Base-by-base conservation (phyloP, 2,888 invertebrate genomes). In the Amphipyra tragopoginis region DNA sequence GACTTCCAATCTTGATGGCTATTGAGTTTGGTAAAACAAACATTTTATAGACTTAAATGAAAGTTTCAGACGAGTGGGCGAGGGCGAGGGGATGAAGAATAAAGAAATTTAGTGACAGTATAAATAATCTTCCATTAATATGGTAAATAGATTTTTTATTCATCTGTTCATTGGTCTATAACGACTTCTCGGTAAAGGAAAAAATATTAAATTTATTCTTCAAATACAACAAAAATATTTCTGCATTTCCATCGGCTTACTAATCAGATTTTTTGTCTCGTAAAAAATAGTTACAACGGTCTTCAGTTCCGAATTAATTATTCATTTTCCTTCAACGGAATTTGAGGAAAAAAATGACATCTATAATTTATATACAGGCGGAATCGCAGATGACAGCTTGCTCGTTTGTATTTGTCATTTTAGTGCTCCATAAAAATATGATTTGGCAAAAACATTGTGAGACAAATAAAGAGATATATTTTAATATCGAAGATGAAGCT, bases 71-170 rank as follows among this genome's bases (percentile, higher is more conserved):
- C 11, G 14, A 39, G 34, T 3, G 14, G 44, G 39, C n/a, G 39
- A 58, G 39, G 21, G 11, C 50, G 34, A 33, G 9, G 48, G n/a
- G n/a, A 62, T 49, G 13, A 53, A 53, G 49, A 50, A 54, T 53
- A 48, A 57, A 21, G 42, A 61, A 50, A 56, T 54, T 65, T 43
- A 53, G 36, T 33, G 51, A 66, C 53, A 49, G 38, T 69, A 72
- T 66, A 65, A 74, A 79, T 72, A 53, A 65, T 57, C 61, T 47
- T 47, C 75, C 71, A 72, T 72, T 72, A 78, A 77, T 75, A 71
- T 61, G 63, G 42, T 56, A 61, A 73, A 69, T 50, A 62, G 51
- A 61, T 34, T 43, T 53, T 63, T 56, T 47, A 54, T 50, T 40
- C 13, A 13, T 40, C 11, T 54, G 10, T 48, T 50, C 29, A 60